Evolutionary conservation across 2,888 invertebrate species (phyloP).

Genomic region (Dyspetes luteomarginatus): DNA sequence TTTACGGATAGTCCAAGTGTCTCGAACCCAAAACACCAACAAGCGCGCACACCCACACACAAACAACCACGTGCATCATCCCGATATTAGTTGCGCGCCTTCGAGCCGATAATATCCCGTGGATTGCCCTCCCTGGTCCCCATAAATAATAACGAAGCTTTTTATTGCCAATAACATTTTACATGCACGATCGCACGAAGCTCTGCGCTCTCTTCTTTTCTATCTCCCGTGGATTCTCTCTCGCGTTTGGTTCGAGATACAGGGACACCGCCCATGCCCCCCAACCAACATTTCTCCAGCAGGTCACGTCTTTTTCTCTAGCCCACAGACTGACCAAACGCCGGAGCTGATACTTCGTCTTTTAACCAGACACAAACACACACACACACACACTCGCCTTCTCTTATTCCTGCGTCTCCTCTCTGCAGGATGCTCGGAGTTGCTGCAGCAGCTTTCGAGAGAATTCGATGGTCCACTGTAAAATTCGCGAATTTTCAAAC

Average conservation of each 20-base stretch:
- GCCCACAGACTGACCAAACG: conserved; percentile 46
- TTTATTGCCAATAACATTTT: conserved; percentile 77
- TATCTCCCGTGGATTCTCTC: background rate
- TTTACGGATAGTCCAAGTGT: too few species aligned
- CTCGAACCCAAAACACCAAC: background rate
- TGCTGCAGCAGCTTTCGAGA: conserved; percentile 44
- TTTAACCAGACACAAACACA: conserved; percentile 15
- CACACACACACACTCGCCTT: background rate
- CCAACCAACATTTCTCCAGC: conserved; percentile 31
- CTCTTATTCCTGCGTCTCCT: background rate
- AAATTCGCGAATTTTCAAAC: conserved; percentile 42
- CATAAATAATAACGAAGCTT: conserved; percentile 75
- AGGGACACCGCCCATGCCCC: conserved; percentile 31
- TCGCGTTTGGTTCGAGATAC: conserved; percentile 18
- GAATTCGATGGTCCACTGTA: conserved; percentile 27
- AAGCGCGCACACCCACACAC: conserved; percentile 18
- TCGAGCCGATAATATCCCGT: conserved; percentile 67
- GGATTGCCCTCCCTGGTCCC: conserved; percentile 66
- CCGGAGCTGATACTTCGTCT: conserved; percentile 34
- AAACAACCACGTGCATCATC: too few species aligned
- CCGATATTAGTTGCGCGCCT: conserved; percentile 55
- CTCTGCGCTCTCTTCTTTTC: background rate
- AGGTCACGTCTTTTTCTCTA: conserved; percentile 56
- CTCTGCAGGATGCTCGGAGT: conserved; percentile 44
- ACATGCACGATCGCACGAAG: conserved; percentile 66